Conservation (phyloP, 92 coral and sea anemone species). For the Epizoanthus illoricatus region DNA sequence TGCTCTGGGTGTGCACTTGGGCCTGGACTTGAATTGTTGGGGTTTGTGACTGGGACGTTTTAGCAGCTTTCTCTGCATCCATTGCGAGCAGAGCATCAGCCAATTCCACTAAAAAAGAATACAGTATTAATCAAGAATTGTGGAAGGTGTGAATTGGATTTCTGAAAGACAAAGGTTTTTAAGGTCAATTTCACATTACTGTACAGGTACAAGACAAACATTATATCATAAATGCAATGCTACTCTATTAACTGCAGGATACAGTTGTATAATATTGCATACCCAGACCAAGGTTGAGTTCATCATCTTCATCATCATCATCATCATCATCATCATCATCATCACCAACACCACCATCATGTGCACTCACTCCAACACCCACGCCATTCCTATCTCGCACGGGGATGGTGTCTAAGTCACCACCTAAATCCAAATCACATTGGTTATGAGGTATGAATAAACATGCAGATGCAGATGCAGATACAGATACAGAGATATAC, state of each 20-base stretch:
- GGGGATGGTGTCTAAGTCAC: constrained; percentile 76
- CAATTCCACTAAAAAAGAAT: constrained; percentile 58
- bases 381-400: constrained; percentile 72
- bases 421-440: background rate
- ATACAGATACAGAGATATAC: no score
- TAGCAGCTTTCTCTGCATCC: constrained; percentile 59
- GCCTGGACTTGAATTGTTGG: constrained; percentile 52
- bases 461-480: no score
- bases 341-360: constrained; percentile 39
- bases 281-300: constrained; percentile 84
- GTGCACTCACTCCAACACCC: constrained; percentile 43
- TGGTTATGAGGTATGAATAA: no score
- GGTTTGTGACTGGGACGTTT: constrained; percentile 29
- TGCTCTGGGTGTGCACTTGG: constrained; percentile 61
- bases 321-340: constrained; percentile 61
- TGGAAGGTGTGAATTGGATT: background rate
- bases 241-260: background rate
- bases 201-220: background rate
- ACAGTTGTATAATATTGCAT: background rate
- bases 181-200: no score
- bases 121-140: background rate
- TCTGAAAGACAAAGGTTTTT: no score
- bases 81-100: constrained; percentile 86
- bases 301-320: constrained; percentile 62
- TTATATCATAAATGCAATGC: background rate